Evolutionary conservation across 2,797 vertebrate genomes (phyloP), one percentile per base, ranked within the genome.

Genomic region (Sebastes flavidus): DNA sequence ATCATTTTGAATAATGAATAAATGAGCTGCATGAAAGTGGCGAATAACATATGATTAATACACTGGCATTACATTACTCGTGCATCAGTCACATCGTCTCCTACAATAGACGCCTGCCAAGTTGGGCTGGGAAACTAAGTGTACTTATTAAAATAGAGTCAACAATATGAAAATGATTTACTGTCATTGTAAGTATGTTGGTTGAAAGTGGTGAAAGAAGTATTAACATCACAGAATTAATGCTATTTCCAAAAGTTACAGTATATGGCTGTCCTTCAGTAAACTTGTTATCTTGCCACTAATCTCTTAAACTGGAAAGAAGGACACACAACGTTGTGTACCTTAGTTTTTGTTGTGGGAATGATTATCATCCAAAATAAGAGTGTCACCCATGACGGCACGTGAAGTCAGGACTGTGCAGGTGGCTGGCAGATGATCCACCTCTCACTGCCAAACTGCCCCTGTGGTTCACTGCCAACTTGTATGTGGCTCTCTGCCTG

Each of bases 401-500:
- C 32, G 65, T 46, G 5, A 42, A 36, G 2, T 56, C 29, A 32
- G 12, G 55, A 16, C 13, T 20, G n/a, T 66, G 5, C 42, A 77
- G 38, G 77, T 60, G 66, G 71, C 54, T 69, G 54, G 32, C 65
- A 69, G 54, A 73, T 46, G 65, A 69, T n/a, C 42, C 49, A 8
- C 42, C 58, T 56, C 65, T 32, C 58, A 14, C 63, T 80, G 75
- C 70, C 78, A 82, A 27, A 36, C 60, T 67, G 61, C 65, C 75
- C 13, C 30, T 62, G 72, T 65, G 55, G 7, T 70, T 34, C 29
- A 22, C 27, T 79, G 68, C 81, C 78, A 88, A 49, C 62, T 34
- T 54, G 62, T 85, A 14, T 65, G 73, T 85, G 81, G 78, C 66
- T 78, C 55, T 14, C 20, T 80, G 81, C 81, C 75, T 86, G 55